Percentiles rank a stretch among this genome's conserved stretches.
These are phyloP conservation scores for Dysmachus trigonus DNA, from an alignment of 2,888 invertebrate genomes.

Conservation along the genomic window DNA sequence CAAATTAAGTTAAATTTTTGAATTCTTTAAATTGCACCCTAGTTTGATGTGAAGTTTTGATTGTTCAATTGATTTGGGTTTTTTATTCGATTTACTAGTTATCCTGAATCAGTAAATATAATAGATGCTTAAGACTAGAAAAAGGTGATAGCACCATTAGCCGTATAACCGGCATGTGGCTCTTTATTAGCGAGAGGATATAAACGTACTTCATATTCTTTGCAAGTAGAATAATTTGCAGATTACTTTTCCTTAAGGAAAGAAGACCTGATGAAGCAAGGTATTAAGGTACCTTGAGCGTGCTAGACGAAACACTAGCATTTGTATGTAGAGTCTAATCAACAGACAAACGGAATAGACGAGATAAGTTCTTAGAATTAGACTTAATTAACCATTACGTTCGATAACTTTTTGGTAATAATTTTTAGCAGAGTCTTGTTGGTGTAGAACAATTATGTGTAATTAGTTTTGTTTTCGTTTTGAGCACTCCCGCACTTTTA, in stretches of 20 bases:
- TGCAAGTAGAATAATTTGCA: not conserved
- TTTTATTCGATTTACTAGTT: not conserved
- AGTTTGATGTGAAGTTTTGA: too few relatives aligned
- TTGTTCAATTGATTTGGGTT: not conserved
- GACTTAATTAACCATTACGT: not conserved
- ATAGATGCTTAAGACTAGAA: not conserved
- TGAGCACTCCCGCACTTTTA: not conserved
- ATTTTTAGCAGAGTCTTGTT: constrained; percentile 1
- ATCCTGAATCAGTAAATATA: not conserved
- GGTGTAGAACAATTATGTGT: constrained; percentile 17
- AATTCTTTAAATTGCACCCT: too few relatives aligned
- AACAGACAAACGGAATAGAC: not conserved
- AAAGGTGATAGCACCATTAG: not conserved
- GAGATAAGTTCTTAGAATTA: not conserved
- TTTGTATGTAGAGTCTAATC: not conserved
- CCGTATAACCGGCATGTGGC: not conserved
- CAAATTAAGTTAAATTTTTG: too few relatives aligned
- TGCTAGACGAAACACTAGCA: not conserved
- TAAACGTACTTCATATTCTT: not conserved
- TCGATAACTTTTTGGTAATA: not conserved
- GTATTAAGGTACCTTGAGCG: not conserved
- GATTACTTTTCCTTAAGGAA: not conserved
- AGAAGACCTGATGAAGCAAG: not conserved
- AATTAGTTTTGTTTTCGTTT: not conserved
- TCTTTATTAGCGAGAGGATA: not conserved